phyloP scores from a whole-genome alignment of 2,113 vertebrate species.

The Suncus etruscus region DNA sequence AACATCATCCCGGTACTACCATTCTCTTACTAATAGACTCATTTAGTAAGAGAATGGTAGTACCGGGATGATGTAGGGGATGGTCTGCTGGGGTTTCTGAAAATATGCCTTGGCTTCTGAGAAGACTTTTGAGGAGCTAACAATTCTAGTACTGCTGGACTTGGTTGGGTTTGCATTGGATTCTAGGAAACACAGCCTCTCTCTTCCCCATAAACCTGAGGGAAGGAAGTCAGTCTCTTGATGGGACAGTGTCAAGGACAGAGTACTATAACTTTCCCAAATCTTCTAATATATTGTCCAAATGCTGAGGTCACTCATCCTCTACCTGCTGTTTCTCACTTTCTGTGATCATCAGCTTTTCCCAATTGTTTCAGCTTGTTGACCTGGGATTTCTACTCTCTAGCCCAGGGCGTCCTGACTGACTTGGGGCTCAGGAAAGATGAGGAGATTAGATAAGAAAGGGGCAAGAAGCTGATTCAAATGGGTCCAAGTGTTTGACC shows the following conservation, averaged over 20 bases:
- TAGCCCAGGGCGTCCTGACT: neutral
- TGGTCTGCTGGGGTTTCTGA: slow-evolving; percentile 14
- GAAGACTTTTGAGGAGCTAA: neutral
- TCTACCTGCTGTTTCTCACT: neutral
- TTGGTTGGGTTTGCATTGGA: neutral
- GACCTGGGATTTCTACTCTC: slow-evolving; percentile 29
- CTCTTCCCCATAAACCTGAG: neutral
- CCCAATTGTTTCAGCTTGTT: slow-evolving; percentile 9
- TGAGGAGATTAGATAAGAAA: slow-evolving; percentile 62
- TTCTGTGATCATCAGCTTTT: slow-evolving; percentile 30
- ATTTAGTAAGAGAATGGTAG: no score
- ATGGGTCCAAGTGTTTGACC: slow-evolving; percentile 38
- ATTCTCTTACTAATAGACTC: neutral
- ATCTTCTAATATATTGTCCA: neutral
- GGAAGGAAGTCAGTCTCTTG: neutral
- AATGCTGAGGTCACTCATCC: neutral
- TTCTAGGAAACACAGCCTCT: neutral
- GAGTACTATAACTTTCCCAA: neutral
- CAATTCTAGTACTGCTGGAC: neutral
- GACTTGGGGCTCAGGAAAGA: slow-evolving; percentile 55
- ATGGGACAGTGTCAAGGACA: neutral
- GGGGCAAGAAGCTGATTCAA: slow-evolving; percentile 38
- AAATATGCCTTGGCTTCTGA: slow-evolving; percentile 35
- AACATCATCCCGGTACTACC: neutral
- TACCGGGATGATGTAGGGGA: neutral